A percentile compares a stretch with the other conserved stretches of the same genome.
phyloP scores from a whole-genome alignment of 2,113 vertebrate species.

The Scalopus aquaticus region DNA sequence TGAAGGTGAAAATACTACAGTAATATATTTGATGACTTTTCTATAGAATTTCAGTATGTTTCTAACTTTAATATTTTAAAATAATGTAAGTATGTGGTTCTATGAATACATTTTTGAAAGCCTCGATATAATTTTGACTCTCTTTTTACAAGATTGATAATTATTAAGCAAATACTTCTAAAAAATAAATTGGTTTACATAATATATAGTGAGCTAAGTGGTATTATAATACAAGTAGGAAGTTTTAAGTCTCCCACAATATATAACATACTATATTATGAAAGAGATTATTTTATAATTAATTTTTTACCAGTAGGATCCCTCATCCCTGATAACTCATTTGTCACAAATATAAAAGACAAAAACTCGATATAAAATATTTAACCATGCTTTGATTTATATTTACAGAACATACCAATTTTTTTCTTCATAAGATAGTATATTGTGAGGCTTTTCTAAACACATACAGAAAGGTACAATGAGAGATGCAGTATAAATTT shows the following conservation, averaged over 20 bases:
- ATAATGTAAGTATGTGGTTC: neutral
- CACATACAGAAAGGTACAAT: neutral
- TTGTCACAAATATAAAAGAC: slow-evolving; percentile 6
- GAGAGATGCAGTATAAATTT: neutral
- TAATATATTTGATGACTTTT: neutral
- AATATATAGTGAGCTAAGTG: slow-evolving; percentile 13
- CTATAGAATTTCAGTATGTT: neutral
- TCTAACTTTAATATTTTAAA: neutral
- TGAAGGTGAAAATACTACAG: neutral
- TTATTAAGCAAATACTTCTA: slow-evolving; percentile 24
- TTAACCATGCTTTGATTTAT: neutral
- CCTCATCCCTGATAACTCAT: slow-evolving; percentile 11
- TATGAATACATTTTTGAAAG: neutral
- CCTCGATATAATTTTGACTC: neutral
- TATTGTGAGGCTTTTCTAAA: slow-evolving; percentile 7
- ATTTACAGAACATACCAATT: neutral
- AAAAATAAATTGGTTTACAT: slow-evolving; percentile 16
- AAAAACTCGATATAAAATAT: neutral
- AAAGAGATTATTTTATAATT: neutral
- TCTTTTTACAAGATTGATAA: slow-evolving; percentile 27
- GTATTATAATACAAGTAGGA: neutral
- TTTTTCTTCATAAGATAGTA: neutral
- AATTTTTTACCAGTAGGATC: neutral
- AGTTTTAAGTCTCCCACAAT: slow-evolving; percentile 29
- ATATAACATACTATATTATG: neutral